Evolutionary conservation across 2,888 invertebrate genomes (phyloP).

Genomic region (Priocnemis perturbator): DNA sequence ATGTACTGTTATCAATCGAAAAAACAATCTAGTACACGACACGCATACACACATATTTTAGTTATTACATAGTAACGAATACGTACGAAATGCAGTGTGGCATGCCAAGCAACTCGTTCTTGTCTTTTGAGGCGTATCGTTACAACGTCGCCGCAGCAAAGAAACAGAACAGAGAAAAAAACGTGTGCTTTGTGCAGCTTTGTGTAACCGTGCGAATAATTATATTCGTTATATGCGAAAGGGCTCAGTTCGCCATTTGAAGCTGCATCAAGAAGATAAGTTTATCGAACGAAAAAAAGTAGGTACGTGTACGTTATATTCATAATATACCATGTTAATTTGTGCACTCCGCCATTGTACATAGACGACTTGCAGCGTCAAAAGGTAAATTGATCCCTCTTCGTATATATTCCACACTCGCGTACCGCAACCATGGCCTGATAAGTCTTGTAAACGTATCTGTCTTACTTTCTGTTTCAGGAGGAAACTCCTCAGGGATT

Average conservation of each 20-base stretch:
- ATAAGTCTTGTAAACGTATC: slow-evolving; percentile 5
- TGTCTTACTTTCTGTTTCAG: slow-evolving; percentile 82
- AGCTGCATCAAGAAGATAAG: slow-evolving; percentile 73
- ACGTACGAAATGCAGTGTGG: neutral
- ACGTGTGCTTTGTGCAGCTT: slow-evolving; percentile 54
- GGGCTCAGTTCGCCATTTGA: slow-evolving; percentile 75
- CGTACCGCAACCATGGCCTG: slow-evolving; percentile 2
- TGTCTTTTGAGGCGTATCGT: slow-evolving; percentile 15
- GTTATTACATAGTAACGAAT: neutral
- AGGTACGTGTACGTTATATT: slow-evolving; percentile 72
- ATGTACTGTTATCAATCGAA: neutral
- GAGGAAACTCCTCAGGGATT: slow-evolving; percentile 99
- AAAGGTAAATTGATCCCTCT: slow-evolving; percentile 72
- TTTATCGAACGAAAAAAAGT: slow-evolving; percentile 64
- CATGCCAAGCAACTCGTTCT: slow-evolving; percentile 18
- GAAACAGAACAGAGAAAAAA: slow-evolving; percentile 17
- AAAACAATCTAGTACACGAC: neutral
- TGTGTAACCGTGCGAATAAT: slow-evolving; percentile 48
- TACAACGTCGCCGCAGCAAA: neutral
- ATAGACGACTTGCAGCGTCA: slow-evolving; percentile 68
- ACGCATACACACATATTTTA: too few species aligned
- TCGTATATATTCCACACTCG: slow-evolving; percentile 60
- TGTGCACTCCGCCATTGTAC: slow-evolving; percentile 46
- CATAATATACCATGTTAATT: slow-evolving; percentile 59
- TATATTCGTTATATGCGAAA: slow-evolving; percentile 66